Evolutionary conservation across 2,797 vertebrate genomes (phyloP).

Genomic region (Microcaecilia unicolor): DNA sequence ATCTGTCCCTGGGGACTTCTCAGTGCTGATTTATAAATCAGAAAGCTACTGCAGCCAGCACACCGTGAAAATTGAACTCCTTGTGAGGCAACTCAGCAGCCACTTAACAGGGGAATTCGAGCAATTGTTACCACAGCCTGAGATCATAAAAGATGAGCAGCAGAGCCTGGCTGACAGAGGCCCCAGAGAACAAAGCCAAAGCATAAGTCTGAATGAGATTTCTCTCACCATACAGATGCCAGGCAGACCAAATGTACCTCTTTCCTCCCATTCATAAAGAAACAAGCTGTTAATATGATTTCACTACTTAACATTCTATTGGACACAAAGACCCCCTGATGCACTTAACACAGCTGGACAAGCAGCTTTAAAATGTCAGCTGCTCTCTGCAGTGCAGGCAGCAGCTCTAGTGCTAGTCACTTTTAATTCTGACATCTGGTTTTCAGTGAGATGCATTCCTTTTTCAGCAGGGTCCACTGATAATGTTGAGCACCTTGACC

Average conservation of each 20-base stretch:
- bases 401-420: too few species aligned
- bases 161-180: too few species aligned
- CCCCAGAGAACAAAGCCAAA: too few species aligned
- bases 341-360: conserved; percentile 23
- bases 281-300: conserved; percentile 18
- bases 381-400: background rate
- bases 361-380: conserved; percentile 25
- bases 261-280: conserved; percentile 16
- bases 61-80: background rate
- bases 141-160: background rate
- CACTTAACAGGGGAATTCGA: conserved; percentile 1
- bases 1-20: too few species aligned
- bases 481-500: conserved; percentile 28
- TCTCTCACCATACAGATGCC: too few species aligned
- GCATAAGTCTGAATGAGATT: too few species aligned
- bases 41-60: conserved; percentile 8
- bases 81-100: too few species aligned
- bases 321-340: conserved; percentile 26
- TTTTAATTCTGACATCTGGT: conserved; percentile 36
- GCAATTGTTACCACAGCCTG: background rate
- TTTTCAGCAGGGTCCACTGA: conserved; percentile 32
- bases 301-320: conserved; percentile 13
- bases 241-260: background rate
- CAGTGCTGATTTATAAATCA: conserved; percentile 10
- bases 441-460: conserved; percentile 16